phyloP scores from a whole-genome alignment of 2,113 vertebrate genomes.

The Ochotona curzoniae region DNA sequence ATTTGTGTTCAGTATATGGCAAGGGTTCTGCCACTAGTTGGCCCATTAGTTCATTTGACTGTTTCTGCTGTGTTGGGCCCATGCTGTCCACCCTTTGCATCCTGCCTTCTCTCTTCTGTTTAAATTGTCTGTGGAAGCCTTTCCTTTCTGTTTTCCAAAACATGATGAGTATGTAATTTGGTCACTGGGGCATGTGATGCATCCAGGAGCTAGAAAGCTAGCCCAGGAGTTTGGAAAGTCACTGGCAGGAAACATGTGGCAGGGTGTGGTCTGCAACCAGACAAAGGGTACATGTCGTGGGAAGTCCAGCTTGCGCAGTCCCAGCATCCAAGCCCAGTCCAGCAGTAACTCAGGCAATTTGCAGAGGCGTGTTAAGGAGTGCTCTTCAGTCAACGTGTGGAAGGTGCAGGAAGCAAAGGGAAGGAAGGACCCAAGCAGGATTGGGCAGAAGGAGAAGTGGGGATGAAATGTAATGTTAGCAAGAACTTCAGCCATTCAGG shows the following conservation, averaged over 20 bases:
- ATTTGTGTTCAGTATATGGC: not conserved
- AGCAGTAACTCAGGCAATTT: not conserved
- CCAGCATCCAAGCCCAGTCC: too few relatives aligned
- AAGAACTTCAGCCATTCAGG: not conserved
- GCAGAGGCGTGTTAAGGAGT: not conserved
- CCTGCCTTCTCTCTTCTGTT: not conserved
- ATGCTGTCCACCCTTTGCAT: not conserved
- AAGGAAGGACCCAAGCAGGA: not conserved
- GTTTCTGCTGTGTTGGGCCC: not conserved
- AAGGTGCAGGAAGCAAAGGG: not conserved
- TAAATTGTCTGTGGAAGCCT: not conserved
- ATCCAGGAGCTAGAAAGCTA: not conserved
- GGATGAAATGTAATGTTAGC: not conserved
- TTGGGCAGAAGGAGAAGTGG: not conserved
- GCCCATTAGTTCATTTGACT: not conserved
- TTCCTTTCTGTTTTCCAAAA: conserved; percentile 28
- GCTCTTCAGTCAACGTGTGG: not conserved
- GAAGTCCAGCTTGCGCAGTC: too few relatives aligned
- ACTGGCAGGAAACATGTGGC: not conserved
- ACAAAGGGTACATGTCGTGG: too few relatives aligned
- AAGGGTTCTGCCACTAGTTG: not conserved
- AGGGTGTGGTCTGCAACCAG: not conserved
- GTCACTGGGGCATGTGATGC: not conserved
- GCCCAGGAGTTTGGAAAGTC: not conserved
- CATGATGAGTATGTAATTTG: not conserved